Conservation (phyloP, 2,797 vertebrate species). For the Poeciliopsis gracilis region DNA sequence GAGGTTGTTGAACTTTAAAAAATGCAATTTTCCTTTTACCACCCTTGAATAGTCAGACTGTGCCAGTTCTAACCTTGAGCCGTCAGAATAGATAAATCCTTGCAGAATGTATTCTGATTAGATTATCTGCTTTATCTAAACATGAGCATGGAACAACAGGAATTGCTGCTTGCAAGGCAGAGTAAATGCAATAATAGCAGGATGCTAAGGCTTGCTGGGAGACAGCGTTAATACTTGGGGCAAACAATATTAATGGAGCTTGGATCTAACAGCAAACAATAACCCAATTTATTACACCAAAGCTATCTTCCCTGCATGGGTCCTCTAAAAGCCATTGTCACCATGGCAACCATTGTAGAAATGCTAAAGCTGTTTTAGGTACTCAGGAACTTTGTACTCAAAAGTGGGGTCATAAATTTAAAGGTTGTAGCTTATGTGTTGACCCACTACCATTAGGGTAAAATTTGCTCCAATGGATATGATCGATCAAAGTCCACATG, state of each 20-base stretch:
- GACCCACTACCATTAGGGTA: constrained; percentile 4
- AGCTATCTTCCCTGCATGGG: constrained; percentile 21
- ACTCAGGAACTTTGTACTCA: constrained; percentile 9
- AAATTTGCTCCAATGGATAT: constrained; percentile 13
- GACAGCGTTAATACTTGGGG: constrained; percentile 42
- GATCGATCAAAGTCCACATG: background rate
- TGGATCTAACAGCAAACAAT: constrained; percentile 47
- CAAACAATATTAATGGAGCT: constrained; percentile 55
- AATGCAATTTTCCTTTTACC: constrained; percentile 70
- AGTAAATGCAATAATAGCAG: constrained; percentile 65
- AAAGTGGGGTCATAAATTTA: constrained; percentile 1
- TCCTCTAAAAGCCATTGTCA: constrained; percentile 28
- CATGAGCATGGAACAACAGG: constrained; percentile 59
- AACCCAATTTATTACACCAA: constrained; percentile 50
- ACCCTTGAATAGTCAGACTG: constrained; percentile 56
- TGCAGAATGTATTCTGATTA: constrained; percentile 78
- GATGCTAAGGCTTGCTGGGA: constrained; percentile 58
- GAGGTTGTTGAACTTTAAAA: constrained; percentile 66
- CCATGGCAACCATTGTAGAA: constrained; percentile 13
- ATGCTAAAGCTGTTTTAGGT: constrained; percentile 18
- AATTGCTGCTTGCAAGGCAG: constrained; percentile 43
- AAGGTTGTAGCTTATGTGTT: background rate
- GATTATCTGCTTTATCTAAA: constrained; percentile 78
- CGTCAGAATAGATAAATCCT: constrained; percentile 72
- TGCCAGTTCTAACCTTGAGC: constrained; percentile 75